Conservation (phyloP, 1,140 invertebrate species). For the Lethocerus indicus region DNA sequence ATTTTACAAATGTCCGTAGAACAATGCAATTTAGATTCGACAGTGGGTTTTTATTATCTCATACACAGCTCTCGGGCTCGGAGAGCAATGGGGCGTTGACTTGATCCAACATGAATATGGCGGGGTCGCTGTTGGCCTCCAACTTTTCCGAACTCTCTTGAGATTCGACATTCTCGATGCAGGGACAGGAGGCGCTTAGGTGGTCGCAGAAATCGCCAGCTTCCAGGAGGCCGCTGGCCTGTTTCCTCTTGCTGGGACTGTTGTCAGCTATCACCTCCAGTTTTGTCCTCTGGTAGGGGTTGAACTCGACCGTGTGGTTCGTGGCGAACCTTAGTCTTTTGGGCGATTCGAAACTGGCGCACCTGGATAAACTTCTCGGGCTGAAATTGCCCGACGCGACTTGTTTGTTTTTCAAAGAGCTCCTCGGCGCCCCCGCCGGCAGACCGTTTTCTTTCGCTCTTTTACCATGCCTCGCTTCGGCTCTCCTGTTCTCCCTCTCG, state of each 20-base stretch:
- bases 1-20: no score
- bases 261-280: slow-evolving; percentile 30
- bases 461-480: neutral
- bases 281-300: no score
- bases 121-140: slow-evolving; percentile 6
- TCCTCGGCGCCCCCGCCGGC: no score
- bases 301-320: slow-evolving; percentile 29
- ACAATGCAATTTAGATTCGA: no score
- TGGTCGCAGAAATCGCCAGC: slow-evolving; percentile 24
- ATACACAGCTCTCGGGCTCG: no score
- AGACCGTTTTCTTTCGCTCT: neutral
- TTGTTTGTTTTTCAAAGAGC: slow-evolving; percentile 15
- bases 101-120: slow-evolving; percentile 4
- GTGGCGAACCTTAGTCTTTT: slow-evolving; percentile 60
- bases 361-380: no score
- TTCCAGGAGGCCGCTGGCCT: neutral
- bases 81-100: slow-evolving; percentile 5
- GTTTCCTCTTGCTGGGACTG: slow-evolving; percentile 27
- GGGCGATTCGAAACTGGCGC: slow-evolving; percentile 61
- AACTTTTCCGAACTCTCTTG: neutral
- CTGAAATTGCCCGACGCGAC: no score
- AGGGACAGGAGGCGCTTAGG: slow-evolving; percentile 37
- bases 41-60: no score
- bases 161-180: slow-evolving; percentile 27
- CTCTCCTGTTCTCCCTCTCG: neutral